Conservation (phyloP, 2,888 invertebrate species). For the Cheilosia soror region DNA sequence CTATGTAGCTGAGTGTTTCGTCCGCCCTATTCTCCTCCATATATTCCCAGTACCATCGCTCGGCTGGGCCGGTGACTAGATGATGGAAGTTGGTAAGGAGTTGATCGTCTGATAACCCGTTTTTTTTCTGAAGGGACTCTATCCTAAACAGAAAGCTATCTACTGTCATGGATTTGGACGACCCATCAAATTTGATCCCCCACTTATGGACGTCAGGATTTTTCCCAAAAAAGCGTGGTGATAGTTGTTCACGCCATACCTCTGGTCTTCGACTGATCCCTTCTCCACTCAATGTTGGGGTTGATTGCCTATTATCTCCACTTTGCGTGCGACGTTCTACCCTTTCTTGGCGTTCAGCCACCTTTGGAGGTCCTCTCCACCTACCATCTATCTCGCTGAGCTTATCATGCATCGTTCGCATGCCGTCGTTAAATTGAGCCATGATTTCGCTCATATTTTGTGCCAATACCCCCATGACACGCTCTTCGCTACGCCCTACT, state of each 20-base stretch:
- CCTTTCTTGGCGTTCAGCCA: too few relatives aligned
- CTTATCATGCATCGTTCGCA: too few relatives aligned
- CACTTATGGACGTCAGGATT: background rate
- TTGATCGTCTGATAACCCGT: background rate
- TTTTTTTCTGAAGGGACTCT: background rate
- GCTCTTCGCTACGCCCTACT: too few relatives aligned
- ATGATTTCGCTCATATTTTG: too few relatives aligned
- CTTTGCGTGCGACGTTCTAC: too few relatives aligned
- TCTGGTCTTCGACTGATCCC: background rate
- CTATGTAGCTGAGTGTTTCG: background rate
- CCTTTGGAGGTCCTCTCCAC: too few relatives aligned
- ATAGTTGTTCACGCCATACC: too few relatives aligned
- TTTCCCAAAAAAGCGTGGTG: too few relatives aligned
- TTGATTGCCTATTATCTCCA: too few relatives aligned
- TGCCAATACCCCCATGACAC: too few relatives aligned
- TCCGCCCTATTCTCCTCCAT: background rate
- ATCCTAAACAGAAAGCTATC: background rate
- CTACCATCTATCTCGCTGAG: too few relatives aligned
- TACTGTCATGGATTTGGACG: background rate
- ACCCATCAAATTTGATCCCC: background rate
- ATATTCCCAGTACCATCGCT: background rate
- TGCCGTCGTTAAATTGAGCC: too few relatives aligned
- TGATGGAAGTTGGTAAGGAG: background rate
- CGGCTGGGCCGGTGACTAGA: background rate
- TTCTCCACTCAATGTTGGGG: background rate